Evolutionary conservation across 2,797 vertebrate species (phyloP), one percentile per base, ranked within the genome.

Genomic region (Eleutherodactylus coqui): DNA sequence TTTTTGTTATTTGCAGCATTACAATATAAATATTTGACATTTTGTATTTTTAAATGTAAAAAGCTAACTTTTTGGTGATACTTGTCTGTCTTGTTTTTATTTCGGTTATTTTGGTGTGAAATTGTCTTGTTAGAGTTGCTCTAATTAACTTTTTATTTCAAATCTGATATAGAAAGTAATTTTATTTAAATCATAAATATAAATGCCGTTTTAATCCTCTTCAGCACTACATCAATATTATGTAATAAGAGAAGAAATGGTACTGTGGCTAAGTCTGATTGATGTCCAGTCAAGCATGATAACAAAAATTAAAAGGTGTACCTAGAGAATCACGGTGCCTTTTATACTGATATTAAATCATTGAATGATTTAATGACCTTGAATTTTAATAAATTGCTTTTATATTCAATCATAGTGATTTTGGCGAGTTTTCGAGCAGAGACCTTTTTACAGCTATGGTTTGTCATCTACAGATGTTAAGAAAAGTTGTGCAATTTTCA

Each of bases 361-460:
- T 77, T 85, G 82, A 83, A 84, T 85, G 82, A 81, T 87, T 87
- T 87, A 87, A 87, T 87, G 86, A 84, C 86, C 77, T 80, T 87
- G 86, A 85, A 87, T 87, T 87, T 87, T 87, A 87, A 84, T 87
- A 87, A 87, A 87, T 80, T 87, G 77, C 82, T 41, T 87, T 87
- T 81, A 84, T 87, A 76, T 85, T 87, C 45, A 81, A 79, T 84
- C 77, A 87, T 43, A 75, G 70, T 36, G 58, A 80, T 81, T 84
- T 85, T 81, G 55, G 41, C 49, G 27, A n/a, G 38, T 79, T 80
- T 79, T 79, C 51, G 4, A 79, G 67, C 29, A 17, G 38, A 49
- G 11, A 8, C 14, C 2, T 51, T 76, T 84, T 76, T 79, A 43
- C n/a, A 19, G 53, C 17, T 34, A 78, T 58, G 45, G 47, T 49